Base-by-base conservation (phyloP, 1,140 invertebrate genomes). In the Pseudomyrmex concolor region DNA sequence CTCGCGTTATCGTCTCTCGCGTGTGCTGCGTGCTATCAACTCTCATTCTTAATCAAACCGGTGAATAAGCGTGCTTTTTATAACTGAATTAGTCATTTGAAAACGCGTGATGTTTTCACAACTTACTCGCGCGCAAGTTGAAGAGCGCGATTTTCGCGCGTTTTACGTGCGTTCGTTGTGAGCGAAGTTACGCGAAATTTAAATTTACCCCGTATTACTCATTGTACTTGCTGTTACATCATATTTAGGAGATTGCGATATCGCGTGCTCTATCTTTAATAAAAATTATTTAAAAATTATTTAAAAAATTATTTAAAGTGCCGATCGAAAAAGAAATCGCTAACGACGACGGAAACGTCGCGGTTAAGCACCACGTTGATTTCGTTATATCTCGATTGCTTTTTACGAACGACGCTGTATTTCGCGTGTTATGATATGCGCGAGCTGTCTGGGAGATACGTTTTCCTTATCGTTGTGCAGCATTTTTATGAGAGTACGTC, bases 311-410 rank as follows among this genome's bases (percentile, higher is more conserved):
- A 34, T 13, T 76, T 10, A 62, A 68, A 48, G 13, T 15, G 0
- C 12, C 22, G 34, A 2, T 76, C 2, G 13, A 48, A 57, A 70
- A 17, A n/a, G 34, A 34, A 34, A 34, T 34, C 5, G 51, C 19
- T 5, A 68, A 67, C 7, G 25, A 73, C 19, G n/a, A 54, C 57
- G 63, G 45, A 17, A 15, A 57, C 17, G 10, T 74, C 74, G n/a
- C n/a, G n/a, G n/a, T n/a, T n/a, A 70, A 1, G 34, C 34, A 34
- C 34, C 34, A n/a, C 2, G 48, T 64, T 68, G 72, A 83, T 78
- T 77, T 76, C 63, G 55, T 85, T 88, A 34, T 7, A 89, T 89
- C 78, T 89, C 57, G 68, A 87, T 57, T 85, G 83, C 34, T 34
- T 55, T 88, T 88, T 85, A 88, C 8, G 70, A 82, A n/a, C 15